Percentiles rank a stretch among this genome's conserved stretches.
Conservation (phyloP, 2,113 vertebrate genomes). For the Otocyon megalotis region DNA sequence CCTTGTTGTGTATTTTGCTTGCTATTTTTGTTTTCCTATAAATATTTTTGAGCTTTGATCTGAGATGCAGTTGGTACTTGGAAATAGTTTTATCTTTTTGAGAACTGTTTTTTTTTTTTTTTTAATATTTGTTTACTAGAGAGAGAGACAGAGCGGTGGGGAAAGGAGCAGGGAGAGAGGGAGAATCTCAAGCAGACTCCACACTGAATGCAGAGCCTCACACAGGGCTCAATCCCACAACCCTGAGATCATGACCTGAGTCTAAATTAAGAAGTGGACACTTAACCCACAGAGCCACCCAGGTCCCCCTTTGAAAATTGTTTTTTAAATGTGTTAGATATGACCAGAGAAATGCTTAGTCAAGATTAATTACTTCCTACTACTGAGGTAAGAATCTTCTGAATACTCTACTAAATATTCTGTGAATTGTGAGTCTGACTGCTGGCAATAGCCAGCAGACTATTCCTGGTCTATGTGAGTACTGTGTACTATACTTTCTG, state of each 20-base stretch:
- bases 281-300: neutral
- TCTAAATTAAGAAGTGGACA: neutral
- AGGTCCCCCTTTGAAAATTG: neutral
- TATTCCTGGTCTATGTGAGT: neutral
- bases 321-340: neutral
- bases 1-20: neutral
- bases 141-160: neutral
- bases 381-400: neutral
- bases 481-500: neutral
- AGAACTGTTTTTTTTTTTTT: neutral
- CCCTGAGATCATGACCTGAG: neutral
- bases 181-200: neutral
- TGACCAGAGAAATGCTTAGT: neutral
- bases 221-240: neutral
- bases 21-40: constrained; percentile 25
- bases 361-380: neutral
- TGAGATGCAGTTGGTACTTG: constrained; percentile 30
- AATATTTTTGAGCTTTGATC: constrained; percentile 28
- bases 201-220: neutral
- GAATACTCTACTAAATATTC: neutral
- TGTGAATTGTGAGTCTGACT: neutral
- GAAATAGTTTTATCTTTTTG: constrained; percentile 18
- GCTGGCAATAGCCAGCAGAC: neutral
- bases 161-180: neutral
- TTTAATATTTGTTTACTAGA: neutral